Evolutionary conservation across 1,140 invertebrate genomes (phyloP).

Genomic region (Bombus cullumanus): DNA sequence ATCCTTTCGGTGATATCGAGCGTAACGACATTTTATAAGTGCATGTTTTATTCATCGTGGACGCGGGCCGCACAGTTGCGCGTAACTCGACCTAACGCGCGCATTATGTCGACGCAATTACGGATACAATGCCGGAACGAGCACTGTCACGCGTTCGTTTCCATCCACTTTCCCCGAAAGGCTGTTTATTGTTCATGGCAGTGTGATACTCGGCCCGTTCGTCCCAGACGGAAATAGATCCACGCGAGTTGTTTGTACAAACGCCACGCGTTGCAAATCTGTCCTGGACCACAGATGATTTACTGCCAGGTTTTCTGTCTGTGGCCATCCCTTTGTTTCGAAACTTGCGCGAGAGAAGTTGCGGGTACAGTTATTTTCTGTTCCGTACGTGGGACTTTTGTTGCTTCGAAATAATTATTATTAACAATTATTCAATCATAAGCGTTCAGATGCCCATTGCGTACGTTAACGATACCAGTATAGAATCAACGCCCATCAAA

Average conservation of each 20-base stretch:
- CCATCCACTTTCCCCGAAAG: slow-evolving; percentile 21
- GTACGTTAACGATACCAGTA: not conserved
- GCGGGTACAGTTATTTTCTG: not conserved
- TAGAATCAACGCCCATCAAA: not conserved
- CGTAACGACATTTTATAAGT: slow-evolving; percentile 53
- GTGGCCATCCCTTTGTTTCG: not conserved
- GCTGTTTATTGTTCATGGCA: slow-evolving; percentile 7
- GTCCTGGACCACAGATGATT: not conserved
- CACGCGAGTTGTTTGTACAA: not conserved
- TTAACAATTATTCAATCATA: too few species aligned
- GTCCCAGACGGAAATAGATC: not conserved
- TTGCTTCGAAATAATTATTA: not conserved
- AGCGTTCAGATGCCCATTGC: not conserved
- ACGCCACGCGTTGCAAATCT: not conserved
- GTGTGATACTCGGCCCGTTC: too few species aligned
- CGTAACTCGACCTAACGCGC: slow-evolving; percentile 40
- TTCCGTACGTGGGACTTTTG: not conserved
- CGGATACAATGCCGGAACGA: slow-evolving; percentile 21
- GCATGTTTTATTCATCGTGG: slow-evolving; percentile 63
- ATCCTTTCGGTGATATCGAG: slow-evolving; percentile 45
- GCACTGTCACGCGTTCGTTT: slow-evolving; percentile 11
- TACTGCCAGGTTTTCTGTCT: not conserved
- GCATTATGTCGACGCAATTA: slow-evolving; percentile 53
- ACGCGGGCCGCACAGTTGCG: slow-evolving; percentile 16
- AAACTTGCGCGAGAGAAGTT: not conserved